Evolutionary conservation across 2,113 vertebrate genomes (phyloP).

Genomic region (Nestor notabilis): DNA sequence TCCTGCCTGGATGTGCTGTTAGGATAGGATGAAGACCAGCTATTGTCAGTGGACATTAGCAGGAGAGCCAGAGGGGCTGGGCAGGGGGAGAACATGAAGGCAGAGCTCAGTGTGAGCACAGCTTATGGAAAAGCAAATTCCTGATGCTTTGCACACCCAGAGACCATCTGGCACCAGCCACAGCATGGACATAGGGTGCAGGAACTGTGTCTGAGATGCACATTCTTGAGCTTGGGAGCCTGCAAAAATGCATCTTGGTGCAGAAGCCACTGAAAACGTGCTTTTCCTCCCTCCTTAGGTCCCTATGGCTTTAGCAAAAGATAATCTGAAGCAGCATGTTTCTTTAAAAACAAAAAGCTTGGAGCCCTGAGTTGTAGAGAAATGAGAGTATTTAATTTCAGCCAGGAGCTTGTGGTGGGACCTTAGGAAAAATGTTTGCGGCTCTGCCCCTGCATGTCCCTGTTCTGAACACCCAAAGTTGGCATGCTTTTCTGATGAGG

Average conservation of each 20-base stretch:
- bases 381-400: background rate
- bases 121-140: background rate
- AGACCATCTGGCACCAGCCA: background rate
- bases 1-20: background rate
- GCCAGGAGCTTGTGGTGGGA: background rate
- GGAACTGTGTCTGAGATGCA: background rate
- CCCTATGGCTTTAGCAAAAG: background rate
- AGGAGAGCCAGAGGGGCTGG: background rate
- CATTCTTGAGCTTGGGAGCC: background rate
- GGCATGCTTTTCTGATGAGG: background rate
- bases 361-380: background rate
- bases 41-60: background rate
- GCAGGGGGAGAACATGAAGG: background rate
- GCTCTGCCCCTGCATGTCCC: background rate
- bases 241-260: fast-evolving
- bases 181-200: fast-evolving
- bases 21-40: background rate
- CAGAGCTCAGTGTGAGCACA: background rate
- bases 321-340: background rate
- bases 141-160: background rate
- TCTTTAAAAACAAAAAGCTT: background rate
- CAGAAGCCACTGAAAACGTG: background rate
- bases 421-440: background rate
- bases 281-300: background rate
- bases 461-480: background rate